Evolutionary conservation across 2,888 invertebrate species (phyloP).

Genomic region (Harpalus rubripes): DNA sequence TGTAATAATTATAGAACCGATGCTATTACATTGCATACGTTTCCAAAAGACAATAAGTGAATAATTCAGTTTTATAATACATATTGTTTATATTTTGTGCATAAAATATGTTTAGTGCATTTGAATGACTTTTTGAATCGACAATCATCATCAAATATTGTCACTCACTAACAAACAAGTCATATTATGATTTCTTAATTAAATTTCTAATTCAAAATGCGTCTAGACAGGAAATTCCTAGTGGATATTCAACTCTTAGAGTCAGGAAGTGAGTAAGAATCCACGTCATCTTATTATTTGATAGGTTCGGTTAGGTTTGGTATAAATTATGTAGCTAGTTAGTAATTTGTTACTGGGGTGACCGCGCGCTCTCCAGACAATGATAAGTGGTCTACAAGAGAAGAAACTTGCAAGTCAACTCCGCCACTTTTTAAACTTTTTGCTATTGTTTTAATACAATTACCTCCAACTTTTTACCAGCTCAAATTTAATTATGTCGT

Average conservation of each 20-base stretch:
- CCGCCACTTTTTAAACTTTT: conserved; percentile 63
- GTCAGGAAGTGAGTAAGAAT: conserved; percentile 27
- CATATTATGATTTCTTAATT: too few species aligned
- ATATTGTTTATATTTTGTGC: too few species aligned
- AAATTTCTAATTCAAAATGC: too few species aligned
- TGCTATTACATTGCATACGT: too few species aligned
- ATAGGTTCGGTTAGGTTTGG: conserved; percentile 57
- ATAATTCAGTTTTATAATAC: too few species aligned
- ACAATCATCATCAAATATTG: too few species aligned
- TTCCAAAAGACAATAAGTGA: too few species aligned
- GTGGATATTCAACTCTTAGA: background rate
- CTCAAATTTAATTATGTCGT: conserved; percentile 63
- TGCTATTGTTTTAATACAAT: conserved; percentile 65
- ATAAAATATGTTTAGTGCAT: too few species aligned
- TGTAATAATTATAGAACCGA: too few species aligned
- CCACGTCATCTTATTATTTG: conserved; percentile 56
- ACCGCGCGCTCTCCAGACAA: conserved; percentile 50
- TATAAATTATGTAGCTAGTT: conserved; percentile 63
- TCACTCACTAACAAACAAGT: too few species aligned
- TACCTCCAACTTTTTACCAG: conserved; percentile 63
- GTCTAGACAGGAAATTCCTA: background rate
- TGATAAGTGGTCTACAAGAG: conserved; percentile 56
- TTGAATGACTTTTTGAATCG: too few species aligned
- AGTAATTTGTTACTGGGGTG: conserved; percentile 57
- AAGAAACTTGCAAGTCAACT: conserved; percentile 60